phyloP scores from a whole-genome alignment of 1,140 invertebrate species.

The Drosophila aff. region DNA sequence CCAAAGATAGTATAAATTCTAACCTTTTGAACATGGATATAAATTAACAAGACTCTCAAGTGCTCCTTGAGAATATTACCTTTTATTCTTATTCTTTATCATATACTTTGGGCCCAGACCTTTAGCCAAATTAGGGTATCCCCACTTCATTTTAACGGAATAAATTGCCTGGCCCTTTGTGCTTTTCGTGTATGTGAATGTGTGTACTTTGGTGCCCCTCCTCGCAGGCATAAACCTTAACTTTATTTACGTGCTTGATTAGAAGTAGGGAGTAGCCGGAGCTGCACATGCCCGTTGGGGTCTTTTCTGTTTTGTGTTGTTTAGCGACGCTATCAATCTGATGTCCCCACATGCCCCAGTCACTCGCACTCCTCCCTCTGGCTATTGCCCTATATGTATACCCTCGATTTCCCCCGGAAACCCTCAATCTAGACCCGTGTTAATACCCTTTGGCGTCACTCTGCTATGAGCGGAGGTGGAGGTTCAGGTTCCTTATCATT shows the following conservation, averaged over 20 bases:
- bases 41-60: background rate
- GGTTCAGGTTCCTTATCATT: slow-evolving; percentile 62
- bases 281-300: slow-evolving; percentile 23
- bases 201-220: slow-evolving; percentile 10
- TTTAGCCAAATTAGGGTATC: slow-evolving; percentile 28
- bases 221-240: slow-evolving; percentile 69
- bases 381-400: slow-evolving; percentile 1
- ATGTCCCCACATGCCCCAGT: slow-evolving; percentile 29
- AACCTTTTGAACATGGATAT: background rate
- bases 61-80: background rate
- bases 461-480: slow-evolving; percentile 46
- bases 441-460: slow-evolving; percentile 46
- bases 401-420: slow-evolving; percentile 16
- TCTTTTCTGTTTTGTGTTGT: slow-evolving; percentile 52
- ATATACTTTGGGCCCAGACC: background rate
- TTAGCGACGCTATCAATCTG: slow-evolving; percentile 61
- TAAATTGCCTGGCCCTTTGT: slow-evolving; percentile 36
- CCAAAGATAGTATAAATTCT: background rate
- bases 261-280: slow-evolving; percentile 51
- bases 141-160: slow-evolving; percentile 30
- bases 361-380: background rate
- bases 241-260: slow-evolving; percentile 83
- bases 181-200: slow-evolving; percentile 26
- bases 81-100: slow-evolving; percentile 7
- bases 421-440: background rate